A percentile compares a stretch with the other conserved stretches of the same genome.
phyloP scores from a whole-genome alignment of 1,140 invertebrate species.

The Pteromalus puparum region DNA sequence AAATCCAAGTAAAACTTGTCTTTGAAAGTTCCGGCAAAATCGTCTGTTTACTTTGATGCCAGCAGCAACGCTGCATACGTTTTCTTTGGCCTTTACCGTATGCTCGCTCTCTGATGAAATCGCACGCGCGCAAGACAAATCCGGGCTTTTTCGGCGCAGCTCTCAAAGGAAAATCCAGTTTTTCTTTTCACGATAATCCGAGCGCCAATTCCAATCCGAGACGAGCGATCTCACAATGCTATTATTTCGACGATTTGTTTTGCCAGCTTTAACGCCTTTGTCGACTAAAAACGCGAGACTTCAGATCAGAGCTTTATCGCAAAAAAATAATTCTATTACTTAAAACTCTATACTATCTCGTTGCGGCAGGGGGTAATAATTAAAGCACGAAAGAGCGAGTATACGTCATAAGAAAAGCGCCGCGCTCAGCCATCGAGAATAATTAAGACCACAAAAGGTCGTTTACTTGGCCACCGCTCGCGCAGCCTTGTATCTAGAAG shows the following conservation, averaged over 20 bases:
- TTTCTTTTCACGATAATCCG: background rate
- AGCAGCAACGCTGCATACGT: background rate
- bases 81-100: background rate
- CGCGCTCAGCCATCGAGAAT: background rate
- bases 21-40: background rate
- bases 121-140: background rate
- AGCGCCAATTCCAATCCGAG: too few species aligned
- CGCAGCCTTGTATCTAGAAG: background rate
- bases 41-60: background rate
- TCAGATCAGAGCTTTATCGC: too few species aligned
- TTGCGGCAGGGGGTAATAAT: too few species aligned
- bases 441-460: background rate
- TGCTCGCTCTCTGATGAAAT: too few species aligned
- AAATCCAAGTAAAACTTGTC: background rate
- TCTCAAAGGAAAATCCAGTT: background rate
- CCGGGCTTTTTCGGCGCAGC: background rate
- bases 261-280: too few species aligned
- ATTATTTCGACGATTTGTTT: too few species aligned
- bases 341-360: too few species aligned
- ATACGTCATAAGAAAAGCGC: background rate
- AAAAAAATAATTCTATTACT: too few species aligned
- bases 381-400: too few species aligned
- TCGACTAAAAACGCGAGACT: too few species aligned
- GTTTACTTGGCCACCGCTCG: background rate
- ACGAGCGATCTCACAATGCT: too few species aligned